phyloP scores from a whole-genome alignment of 2,113 vertebrate species.

The Emydocephalus ijimae region DNA sequence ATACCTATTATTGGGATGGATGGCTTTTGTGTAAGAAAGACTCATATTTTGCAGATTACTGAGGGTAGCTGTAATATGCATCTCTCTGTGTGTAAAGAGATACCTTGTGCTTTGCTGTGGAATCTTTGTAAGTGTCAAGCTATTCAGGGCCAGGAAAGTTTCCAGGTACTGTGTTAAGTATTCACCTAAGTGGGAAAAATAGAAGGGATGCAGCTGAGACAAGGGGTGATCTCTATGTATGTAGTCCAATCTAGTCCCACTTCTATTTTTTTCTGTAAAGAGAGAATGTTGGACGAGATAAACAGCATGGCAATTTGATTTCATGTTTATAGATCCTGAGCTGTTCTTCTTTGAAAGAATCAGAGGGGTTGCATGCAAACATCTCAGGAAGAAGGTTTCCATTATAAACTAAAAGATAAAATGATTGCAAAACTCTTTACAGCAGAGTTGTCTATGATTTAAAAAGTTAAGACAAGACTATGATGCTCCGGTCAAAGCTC shows the following conservation, averaged over 20 bases:
- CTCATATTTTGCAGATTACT: neutral
- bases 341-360: neutral
- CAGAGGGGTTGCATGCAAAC: neutral
- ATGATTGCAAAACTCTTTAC: neutral
- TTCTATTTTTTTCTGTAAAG: neutral
- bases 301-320: neutral
- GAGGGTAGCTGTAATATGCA: neutral
- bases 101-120: neutral
- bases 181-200: neutral
- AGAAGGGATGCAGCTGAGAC: neutral
- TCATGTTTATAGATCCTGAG: neutral
- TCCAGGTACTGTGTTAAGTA: neutral
- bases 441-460: neutral
- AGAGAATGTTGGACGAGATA: neutral
- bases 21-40: neutral
- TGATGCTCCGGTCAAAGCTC: neutral
- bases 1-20: neutral
- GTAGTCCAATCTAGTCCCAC: neutral
- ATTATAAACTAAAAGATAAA: neutral
- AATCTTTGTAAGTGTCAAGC: neutral
- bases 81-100: neutral
- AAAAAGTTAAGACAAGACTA: neutral
- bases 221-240: neutral
- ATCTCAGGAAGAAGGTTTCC: neutral
- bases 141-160: neutral